Conservation (phyloP, 2,113 vertebrate genomes). For the Scomber japonicus region DNA sequence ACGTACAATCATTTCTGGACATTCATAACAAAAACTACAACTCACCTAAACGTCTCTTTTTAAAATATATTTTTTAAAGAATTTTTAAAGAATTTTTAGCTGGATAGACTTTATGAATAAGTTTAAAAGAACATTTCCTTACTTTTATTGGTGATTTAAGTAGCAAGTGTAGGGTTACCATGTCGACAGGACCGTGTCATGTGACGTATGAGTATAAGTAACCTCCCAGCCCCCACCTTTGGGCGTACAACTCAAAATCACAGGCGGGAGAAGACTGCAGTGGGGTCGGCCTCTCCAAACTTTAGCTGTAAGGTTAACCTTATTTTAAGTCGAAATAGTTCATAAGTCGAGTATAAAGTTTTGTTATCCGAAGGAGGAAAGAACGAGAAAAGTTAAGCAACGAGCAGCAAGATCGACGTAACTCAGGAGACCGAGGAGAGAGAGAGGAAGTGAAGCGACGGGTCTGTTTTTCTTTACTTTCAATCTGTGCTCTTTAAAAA, state of each 20-base stretch:
- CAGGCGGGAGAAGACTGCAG: conserved; percentile 75
- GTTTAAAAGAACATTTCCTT: no score
- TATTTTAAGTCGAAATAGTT: not conserved
- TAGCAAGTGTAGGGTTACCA: no score
- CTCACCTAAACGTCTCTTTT: no score
- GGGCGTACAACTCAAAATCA: conserved; percentile 73
- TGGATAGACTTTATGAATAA: no score
- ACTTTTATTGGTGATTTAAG: no score
- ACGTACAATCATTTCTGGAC: no score
- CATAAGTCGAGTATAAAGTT: not conserved
- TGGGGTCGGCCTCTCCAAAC: not conserved
- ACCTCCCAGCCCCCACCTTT: conserved; percentile 56
- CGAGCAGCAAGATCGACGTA: not conserved
- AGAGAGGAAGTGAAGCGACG: conserved; percentile 59
- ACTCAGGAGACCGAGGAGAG: not conserved
- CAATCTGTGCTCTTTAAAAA: not conserved
- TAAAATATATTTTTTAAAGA: no score
- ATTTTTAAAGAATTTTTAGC: no score
- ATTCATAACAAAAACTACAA: no score
- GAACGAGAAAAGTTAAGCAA: not conserved
- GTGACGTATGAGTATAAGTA: conserved; percentile 53
- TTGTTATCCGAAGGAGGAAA: not conserved
- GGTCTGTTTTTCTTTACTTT: conserved; percentile 43
- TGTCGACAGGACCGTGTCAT: not conserved
- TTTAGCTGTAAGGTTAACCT: fast-evolving